Conservation (phyloP, 92 coral and sea anemone genomes). For the Palythoa grandiflora region DNA sequence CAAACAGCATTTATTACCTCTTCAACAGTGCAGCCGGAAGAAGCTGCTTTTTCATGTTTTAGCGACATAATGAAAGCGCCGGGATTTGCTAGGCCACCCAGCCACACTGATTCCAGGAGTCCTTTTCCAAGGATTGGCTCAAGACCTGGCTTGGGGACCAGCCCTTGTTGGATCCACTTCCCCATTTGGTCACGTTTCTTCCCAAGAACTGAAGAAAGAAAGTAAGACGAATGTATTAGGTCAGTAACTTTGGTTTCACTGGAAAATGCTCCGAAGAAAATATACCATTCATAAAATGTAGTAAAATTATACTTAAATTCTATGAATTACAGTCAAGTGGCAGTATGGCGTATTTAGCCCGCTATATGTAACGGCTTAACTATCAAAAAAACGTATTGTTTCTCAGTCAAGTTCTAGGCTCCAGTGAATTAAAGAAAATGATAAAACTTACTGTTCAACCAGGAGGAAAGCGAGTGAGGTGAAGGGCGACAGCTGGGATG, state of each 20-base stretch:
- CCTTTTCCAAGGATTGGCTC: slow-evolving; percentile 84
- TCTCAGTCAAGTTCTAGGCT: not conserved
- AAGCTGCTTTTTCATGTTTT: slow-evolving; percentile 90
- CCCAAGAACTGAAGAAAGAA: slow-evolving; percentile 69
- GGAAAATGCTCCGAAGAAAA: no score
- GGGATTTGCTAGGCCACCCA: slow-evolving; percentile 96
- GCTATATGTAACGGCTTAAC: no score
- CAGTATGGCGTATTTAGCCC: no score
- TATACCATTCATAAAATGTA: no score
- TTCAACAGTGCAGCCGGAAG: slow-evolving; percentile 77
- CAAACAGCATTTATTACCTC: slow-evolving; percentile 65
- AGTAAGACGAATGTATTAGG: not conserved
- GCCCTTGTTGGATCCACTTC: slow-evolving; percentile 82
- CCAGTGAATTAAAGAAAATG: not conserved
- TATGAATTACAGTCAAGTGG: no score
- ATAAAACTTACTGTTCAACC: slow-evolving; percentile 84
- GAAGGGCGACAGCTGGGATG: slow-evolving; percentile 92
- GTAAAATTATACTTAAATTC: no score
- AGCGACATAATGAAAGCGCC: slow-evolving; percentile 87
- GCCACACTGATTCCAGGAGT: slow-evolving; percentile 89
- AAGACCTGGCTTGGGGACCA: slow-evolving; percentile 76
- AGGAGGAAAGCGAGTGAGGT: slow-evolving; percentile 84
- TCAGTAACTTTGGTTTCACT: not conserved
- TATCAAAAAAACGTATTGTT: no score
- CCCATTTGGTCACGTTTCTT: slow-evolving; percentile 85